Evolutionary conservation across 1,140 invertebrate species (phyloP), one percentile per base, ranked within the genome.

Genomic region (Scaptomyza graminum): DNA sequence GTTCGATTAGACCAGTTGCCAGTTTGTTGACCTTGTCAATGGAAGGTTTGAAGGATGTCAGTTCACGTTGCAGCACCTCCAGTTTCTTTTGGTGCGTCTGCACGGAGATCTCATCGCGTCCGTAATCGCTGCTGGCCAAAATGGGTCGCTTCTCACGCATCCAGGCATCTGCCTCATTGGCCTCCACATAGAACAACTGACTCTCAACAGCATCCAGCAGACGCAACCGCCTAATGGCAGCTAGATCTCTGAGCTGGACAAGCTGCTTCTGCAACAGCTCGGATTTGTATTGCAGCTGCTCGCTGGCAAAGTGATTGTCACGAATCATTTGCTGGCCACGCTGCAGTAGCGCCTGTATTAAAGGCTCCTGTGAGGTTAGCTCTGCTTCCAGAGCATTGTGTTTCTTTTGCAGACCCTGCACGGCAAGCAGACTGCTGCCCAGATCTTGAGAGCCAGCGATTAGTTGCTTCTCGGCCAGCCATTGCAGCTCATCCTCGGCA

Each of bases 361-460:
- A 94, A 0, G 97, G 96, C 91, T 98, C 97, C 77, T 97, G 95
- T 7, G 95, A 95, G 31, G 93, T 83, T 8, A 98, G 92, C 92
- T 98, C 97, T 0, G 96, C 95, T 90, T 98, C 97, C 4, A 98
- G 84, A 1, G 95, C 94, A 74, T 96, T 95, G 92, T 99, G 98
- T 92, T 99, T 99, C 93, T 99, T 99, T 81, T 99, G 98, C 49
- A 99, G 92, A 81, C 96, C 97, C 90, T 99, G 98, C 0, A 99
- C 98, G n/a, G 97, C 96, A 16, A 96, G 95, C 43, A 99, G 92
- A 13, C 92, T 90, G 84, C 94, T 94, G 69, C 96, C 95, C 70
- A 97, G 92, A 93, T 98, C 94, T 75, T 94, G 93, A 2, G 96
- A 97, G 0, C 94, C 93, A 2, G 96, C 97, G 13, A 97, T 92